These are phyloP conservation scores for Sitta europaea DNA, from an alignment of 2,113 vertebrate species.

Conservation along the genomic window DNA sequence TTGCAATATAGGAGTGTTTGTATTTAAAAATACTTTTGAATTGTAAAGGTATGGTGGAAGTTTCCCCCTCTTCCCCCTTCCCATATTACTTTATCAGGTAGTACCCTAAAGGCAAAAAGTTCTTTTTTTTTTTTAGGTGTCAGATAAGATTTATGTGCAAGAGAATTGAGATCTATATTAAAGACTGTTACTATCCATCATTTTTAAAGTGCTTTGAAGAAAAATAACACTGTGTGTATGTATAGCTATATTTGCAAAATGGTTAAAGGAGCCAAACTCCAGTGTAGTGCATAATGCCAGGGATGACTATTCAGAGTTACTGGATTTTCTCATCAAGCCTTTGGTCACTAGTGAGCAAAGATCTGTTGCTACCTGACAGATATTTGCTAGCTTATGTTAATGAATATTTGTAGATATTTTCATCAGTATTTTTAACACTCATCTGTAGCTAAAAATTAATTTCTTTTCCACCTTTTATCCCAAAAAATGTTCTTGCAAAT, in stretches of 20 bases:
- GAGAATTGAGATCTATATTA: slow-evolving; percentile 23
- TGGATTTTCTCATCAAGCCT: not conserved
- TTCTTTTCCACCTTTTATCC: not conserved
- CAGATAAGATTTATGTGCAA: not conserved
- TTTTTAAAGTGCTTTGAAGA: slow-evolving; percentile 24
- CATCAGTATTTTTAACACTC: not conserved
- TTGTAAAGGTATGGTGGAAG: not conserved
- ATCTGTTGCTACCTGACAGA: not conserved
- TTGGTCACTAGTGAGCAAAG: not conserved
- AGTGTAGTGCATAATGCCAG: not conserved
- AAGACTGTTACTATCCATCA: not conserved
- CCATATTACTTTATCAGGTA: not conserved
- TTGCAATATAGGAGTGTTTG: not conserved
- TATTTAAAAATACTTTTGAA: not conserved
- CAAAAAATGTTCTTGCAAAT: not conserved
- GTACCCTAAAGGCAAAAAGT: not conserved
- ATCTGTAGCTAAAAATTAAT: not conserved
- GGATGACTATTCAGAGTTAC: not conserved
- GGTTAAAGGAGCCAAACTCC: not conserved
- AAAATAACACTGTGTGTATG: not conserved
- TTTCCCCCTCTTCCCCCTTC: not conserved
- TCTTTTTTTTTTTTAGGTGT: not conserved
- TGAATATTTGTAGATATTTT: not conserved
- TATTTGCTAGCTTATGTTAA: not conserved
- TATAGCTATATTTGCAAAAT: not conserved